Conservation (phyloP, 2,888 invertebrate genomes). For the Plutella xylostella region DNA sequence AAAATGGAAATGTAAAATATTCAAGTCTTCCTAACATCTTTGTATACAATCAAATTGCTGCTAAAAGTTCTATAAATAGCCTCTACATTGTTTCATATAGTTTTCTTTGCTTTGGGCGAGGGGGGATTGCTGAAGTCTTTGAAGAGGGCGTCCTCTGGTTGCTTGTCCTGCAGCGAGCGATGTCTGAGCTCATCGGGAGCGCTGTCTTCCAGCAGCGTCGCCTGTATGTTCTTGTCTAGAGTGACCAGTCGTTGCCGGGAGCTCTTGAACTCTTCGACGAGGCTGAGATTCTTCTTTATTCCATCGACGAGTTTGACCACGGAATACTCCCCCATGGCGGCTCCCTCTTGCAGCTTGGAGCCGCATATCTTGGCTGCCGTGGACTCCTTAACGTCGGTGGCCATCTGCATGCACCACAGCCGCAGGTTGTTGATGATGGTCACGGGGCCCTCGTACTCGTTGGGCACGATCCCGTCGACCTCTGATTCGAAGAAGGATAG, state of each 20-base stretch:
- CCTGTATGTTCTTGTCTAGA: conserved; percentile 55
- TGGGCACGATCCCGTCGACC: conserved; percentile 95
- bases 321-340: conserved; percentile 62
- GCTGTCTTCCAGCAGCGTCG: conserved; percentile 47
- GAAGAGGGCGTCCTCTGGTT: conserved; percentile 27
- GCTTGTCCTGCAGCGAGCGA: conserved; percentile 31
- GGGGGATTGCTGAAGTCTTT: conserved; percentile 45
- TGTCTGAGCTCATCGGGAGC: conserved; percentile 38
- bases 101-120: conserved; percentile 46
- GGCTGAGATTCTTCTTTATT: conserved; percentile 53
- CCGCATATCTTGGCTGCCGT: conserved; percentile 54
- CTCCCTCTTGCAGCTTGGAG: conserved; percentile 56
- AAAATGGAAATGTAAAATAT: conserved; percentile 61
- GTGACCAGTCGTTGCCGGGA: conserved; percentile 44
- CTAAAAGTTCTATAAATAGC: conserved; percentile 29
- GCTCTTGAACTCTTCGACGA: conserved; percentile 55
- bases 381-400: conserved; percentile 45
- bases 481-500: conserved; percentile 96
- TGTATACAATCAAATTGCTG: conserved; percentile 8
- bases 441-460: conserved; percentile 78
- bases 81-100: conserved; percentile 39
- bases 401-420: conserved; percentile 39
- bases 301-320: conserved; percentile 58
- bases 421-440: conserved; percentile 41
- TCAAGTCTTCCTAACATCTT: conserved; percentile 39